Evolutionary conservation across 2,888 invertebrate genomes (phyloP), one percentile per base, ranked within the genome.

Genomic region (Lasioglossum oenotherae): DNA sequence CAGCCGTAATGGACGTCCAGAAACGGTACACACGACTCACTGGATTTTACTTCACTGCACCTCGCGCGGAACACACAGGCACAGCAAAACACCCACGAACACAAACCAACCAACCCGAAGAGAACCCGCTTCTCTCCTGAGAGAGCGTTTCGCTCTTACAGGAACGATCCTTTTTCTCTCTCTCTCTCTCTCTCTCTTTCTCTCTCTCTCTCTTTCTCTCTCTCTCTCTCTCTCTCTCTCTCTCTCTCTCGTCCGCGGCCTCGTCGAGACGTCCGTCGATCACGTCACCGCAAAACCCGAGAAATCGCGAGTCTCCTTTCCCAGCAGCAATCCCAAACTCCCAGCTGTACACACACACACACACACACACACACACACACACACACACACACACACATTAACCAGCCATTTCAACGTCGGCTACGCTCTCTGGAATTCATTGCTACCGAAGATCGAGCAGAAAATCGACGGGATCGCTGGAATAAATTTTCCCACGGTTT

Each of bases 31-130:
- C 49, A 46, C 49, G 19, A 78, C 75, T 75, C 78, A 38, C 79
- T 64, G 38, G 38, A 44, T 74, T 78, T 75, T 64, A 74, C 64
- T 71, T 69, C 89, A 82, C 84, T 80, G 49, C 82, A 81, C 87
- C 76, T 64, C 71, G 72, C 74, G 64, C 64, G 64, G 8, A 19
- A 64, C 64, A 64, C 64, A 64, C 31, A 2, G 2, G 31, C 64
- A 64, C 31, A 64, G 31, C 16, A 14, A 31, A 16, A 16, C 64
- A 77, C 46, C 35, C 60, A 69, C 79, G 46, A 60, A 44, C 79
- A 79, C 71, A 49, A 72, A 60, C 67, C 27, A 46, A 60, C 27
- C 72, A 44, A 69, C 64, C 71, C 4, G n/a, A 74, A 23, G 69
- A 49, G 35, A 71, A 71, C 57, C 60, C 38, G 12, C 46, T 31